Evolutionary conservation across 2,888 invertebrate species (phyloP).

Genomic region (Ennomos fuscantarius): DNA sequence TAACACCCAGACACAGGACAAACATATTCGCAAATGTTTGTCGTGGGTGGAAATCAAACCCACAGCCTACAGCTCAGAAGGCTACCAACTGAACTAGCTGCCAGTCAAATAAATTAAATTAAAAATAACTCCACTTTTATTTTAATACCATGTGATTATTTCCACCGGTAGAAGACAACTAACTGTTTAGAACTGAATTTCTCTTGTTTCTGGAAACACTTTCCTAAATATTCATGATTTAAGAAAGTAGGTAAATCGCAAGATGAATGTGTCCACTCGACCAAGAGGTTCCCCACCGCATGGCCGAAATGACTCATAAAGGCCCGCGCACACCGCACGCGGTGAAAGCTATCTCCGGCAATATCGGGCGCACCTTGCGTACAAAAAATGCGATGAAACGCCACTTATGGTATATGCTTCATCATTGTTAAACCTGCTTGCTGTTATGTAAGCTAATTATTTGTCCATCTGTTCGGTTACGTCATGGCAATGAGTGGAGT

Average conservation of each 20-base stretch:
- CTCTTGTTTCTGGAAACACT: constrained; percentile 15
- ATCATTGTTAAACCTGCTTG: constrained; percentile 23
- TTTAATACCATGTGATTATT: background rate
- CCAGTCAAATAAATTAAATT: too few relatives aligned
- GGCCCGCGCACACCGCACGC: constrained; percentile 15
- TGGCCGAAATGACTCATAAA: constrained; percentile 15
- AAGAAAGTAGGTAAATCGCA: constrained; percentile 23
- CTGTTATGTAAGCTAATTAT: constrained; percentile 18
- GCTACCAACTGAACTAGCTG: too few relatives aligned
- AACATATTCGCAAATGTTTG: too few relatives aligned
- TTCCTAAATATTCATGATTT: constrained; percentile 21
- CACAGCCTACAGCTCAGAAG: too few relatives aligned
- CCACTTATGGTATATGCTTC: constrained; percentile 6
- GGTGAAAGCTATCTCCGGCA: constrained; percentile 19
- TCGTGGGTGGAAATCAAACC: too few relatives aligned
- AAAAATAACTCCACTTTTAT: too few relatives aligned
- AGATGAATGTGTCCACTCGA: constrained; percentile 14
- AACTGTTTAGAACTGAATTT: background rate
- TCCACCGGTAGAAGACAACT: background rate
- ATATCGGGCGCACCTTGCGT: constrained; percentile 8
- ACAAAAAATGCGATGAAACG: constrained; percentile 23
- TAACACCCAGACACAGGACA: too few relatives aligned
- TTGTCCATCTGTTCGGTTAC: constrained; percentile 22
- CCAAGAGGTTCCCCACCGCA: constrained; percentile 12
- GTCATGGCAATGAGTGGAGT: constrained; percentile 8